A percentile compares a stretch with the other conserved stretches of the same genome.
Conservation (phyloP, 1,140 invertebrate genomes). For the Eueides isabella region DNA sequence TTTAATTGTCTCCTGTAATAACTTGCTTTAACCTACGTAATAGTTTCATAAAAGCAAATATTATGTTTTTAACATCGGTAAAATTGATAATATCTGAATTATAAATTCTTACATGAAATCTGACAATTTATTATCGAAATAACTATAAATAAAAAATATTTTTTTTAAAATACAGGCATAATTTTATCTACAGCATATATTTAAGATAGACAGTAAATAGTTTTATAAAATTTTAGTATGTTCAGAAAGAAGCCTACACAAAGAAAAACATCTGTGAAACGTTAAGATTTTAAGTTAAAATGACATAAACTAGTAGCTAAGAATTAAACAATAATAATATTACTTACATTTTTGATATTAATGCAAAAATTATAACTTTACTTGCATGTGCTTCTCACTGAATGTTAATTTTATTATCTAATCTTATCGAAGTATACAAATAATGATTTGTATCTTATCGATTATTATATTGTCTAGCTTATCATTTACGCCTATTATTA, state of each 20-base stretch:
- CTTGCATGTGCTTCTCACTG: not conserved
- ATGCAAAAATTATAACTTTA: not conserved
- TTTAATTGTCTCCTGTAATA: not conserved
- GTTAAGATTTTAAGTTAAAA: too few relatives aligned
- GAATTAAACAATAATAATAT: not conserved
- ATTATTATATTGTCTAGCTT: not conserved
- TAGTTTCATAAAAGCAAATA: not conserved
- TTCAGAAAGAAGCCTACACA: too few relatives aligned
- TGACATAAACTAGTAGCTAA: too few relatives aligned
- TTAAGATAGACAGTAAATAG: too few relatives aligned
- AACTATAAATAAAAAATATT: too few relatives aligned
- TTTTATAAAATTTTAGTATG: too few relatives aligned
- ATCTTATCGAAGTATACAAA: not conserved
- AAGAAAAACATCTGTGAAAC: too few relatives aligned
- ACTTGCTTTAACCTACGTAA: not conserved
- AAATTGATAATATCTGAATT: not conserved
- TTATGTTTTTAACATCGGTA: not conserved
- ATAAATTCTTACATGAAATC: not conserved
- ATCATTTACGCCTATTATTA: not conserved
- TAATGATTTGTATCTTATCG: not conserved
- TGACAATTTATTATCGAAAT: not conserved
- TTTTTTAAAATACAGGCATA: too few relatives aligned
- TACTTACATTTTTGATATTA: too few relatives aligned
- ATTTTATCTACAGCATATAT: too few relatives aligned
- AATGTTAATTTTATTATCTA: not conserved